Evolutionary conservation across 2,797 vertebrate genomes (phyloP).

Genomic region (Lepilemur septentrionalis): DNA sequence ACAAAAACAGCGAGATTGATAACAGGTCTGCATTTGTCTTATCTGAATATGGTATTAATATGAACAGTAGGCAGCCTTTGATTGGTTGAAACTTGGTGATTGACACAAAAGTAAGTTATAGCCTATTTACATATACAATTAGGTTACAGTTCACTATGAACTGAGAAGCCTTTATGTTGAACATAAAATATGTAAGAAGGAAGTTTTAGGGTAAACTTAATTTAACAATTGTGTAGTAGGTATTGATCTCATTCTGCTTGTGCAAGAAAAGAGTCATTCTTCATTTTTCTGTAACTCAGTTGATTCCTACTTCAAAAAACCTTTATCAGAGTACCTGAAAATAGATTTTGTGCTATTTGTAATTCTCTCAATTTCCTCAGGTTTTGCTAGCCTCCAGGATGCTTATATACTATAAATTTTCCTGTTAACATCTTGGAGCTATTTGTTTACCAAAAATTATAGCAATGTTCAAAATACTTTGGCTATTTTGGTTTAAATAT

Average conservation of each 20-base stretch:
- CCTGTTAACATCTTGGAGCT: not conserved
- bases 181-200: not conserved
- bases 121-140: not conserved
- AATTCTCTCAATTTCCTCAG: not conserved
- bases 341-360: not conserved
- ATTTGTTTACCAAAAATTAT: not conserved
- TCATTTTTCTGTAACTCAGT: not conserved
- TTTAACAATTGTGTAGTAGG: not conserved
- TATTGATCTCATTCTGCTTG: not conserved
- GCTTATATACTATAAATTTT: not conserved
- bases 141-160: not conserved
- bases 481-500: not conserved
- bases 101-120: not conserved
- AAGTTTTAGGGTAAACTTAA: not conserved
- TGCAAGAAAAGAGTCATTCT: not conserved
- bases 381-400: not conserved
- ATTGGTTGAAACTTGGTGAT: not conserved
- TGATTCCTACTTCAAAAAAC: not conserved
- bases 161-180: not conserved
- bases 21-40: not conserved
- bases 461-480: not conserved
- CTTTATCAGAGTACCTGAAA: not conserved
- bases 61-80: not conserved
- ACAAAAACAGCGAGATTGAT: not conserved
- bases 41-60: not conserved